Percentiles rank a stretch among this genome's conserved stretches.
Evolutionary conservation across 1,140 invertebrate genomes (phyloP).

Genomic region (Harpegnathos saltator): DNA sequence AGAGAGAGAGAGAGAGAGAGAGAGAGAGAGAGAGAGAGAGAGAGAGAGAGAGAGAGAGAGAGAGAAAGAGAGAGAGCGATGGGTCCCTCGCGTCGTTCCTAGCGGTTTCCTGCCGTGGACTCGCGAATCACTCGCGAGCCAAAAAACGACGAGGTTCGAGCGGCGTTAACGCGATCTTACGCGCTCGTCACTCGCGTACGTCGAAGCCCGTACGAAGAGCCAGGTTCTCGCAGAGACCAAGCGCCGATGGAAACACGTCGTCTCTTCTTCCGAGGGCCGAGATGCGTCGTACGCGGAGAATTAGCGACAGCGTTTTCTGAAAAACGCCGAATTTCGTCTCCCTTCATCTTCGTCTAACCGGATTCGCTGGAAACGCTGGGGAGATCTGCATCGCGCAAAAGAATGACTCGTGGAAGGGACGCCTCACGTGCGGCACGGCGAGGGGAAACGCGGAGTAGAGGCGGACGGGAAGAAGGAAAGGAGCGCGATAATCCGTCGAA

Average conservation of each 20-base stretch:
- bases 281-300: not conserved
- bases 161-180: not conserved
- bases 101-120: not conserved
- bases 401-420: not conserved
- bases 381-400: not conserved
- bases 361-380: not conserved
- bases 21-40: no score
- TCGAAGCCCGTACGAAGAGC: not conserved
- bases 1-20: no score
- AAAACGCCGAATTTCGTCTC: not conserved
- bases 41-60: no score
- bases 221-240: no score
- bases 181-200: not conserved
- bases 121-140: not conserved
- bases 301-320: no score
- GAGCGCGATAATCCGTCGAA: slow-evolving; percentile 81
- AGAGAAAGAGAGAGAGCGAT: no score
- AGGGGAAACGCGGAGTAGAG: not conserved
- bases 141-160: not conserved
- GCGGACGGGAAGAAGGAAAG: slow-evolving; percentile 28
- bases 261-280: no score
- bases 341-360: not conserved
- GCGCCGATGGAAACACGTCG: no score
- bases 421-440: not conserved
- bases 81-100: slow-evolving; percentile 16